phyloP scores from a whole-genome alignment of 1,140 invertebrate genomes.

The Dryas iulia region DNA sequence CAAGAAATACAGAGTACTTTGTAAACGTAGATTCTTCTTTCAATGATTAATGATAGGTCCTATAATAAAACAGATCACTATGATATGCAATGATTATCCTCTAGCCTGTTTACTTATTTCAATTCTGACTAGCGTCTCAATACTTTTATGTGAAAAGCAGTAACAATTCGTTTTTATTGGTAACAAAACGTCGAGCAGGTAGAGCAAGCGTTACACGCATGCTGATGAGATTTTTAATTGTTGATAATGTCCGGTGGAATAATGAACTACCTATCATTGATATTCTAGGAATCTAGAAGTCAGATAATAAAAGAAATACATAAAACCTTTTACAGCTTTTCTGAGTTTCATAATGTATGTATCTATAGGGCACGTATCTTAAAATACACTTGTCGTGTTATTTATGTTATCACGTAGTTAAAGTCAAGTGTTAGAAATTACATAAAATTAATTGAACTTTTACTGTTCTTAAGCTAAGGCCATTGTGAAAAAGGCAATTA shows the following conservation, averaged over 20 bases:
- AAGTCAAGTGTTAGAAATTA: too few species aligned
- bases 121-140: slow-evolving; percentile 55
- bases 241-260: slow-evolving; percentile 51
- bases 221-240: slow-evolving; percentile 73
- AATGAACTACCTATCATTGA: slow-evolving; percentile 55
- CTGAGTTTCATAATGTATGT: not conserved
- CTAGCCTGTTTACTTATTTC: slow-evolving; percentile 45
- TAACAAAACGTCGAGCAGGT: slow-evolving; percentile 58
- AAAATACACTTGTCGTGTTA: not conserved
- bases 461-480: too few species aligned
- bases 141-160: slow-evolving; percentile 46
- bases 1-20: not conserved
- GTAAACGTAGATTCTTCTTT: not conserved
- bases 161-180: slow-evolving; percentile 68
- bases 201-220: slow-evolving; percentile 45
- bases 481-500: too few species aligned
- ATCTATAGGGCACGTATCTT: not conserved
- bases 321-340: slow-evolving; percentile 18
- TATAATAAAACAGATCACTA: slow-evolving; percentile 58
- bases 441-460: too few species aligned
- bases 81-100: slow-evolving; percentile 50
- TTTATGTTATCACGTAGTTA: not conserved
- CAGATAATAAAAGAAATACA: slow-evolving; percentile 38
- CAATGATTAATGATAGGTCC: slow-evolving; percentile 50
- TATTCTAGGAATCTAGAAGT: slow-evolving; percentile 50